Conservation (phyloP, 1,140 invertebrate genomes). For the Andrena cerasifolii region DNA sequence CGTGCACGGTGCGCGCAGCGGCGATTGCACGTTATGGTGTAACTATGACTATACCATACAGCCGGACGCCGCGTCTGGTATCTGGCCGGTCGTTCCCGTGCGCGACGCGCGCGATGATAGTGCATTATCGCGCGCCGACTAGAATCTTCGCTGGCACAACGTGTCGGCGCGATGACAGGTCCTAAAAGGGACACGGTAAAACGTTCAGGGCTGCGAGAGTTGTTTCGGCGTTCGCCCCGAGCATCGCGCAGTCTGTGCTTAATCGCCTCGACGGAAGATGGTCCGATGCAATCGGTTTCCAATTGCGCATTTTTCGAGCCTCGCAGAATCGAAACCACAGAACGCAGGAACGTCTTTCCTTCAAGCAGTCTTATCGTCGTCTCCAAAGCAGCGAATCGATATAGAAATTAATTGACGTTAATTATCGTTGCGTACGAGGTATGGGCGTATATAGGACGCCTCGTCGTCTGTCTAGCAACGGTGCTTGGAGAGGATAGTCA, state of each 20-base stretch:
- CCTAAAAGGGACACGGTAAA: conserved; percentile 16
- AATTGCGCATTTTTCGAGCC: too few relatives aligned
- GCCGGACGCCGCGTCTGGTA: conserved; percentile 26
- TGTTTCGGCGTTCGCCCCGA: conserved; percentile 13
- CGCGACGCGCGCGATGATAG: conserved; percentile 27
- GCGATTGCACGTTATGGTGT: conserved; percentile 34
- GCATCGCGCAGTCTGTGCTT: conserved; percentile 43
- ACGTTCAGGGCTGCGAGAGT: not conserved
- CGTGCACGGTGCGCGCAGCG: conserved; percentile 6
- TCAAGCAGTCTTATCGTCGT: conserved; percentile 12
- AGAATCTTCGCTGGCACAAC: not conserved
- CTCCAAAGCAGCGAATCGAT: conserved; percentile 70
- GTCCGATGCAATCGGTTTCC: too few relatives aligned
- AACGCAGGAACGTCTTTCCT: conserved; percentile 43
- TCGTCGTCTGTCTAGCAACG: conserved; percentile 44
- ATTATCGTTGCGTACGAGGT: conserved; percentile 71
- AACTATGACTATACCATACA: too few relatives aligned
- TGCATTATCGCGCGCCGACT: conserved; percentile 16
- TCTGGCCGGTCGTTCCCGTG: not conserved
- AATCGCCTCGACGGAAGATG: conserved; percentile 76
- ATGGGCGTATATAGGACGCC: conserved; percentile 57
- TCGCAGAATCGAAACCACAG: too few relatives aligned
- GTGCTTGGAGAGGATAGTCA: conserved; percentile 52
- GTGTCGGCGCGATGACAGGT: conserved; percentile 12
- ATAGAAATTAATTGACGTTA: conserved; percentile 79